These are phyloP conservation scores for Whitmania pigra DNA, from an alignment of 1,140 invertebrate genomes.

Conservation along the genomic window DNA sequence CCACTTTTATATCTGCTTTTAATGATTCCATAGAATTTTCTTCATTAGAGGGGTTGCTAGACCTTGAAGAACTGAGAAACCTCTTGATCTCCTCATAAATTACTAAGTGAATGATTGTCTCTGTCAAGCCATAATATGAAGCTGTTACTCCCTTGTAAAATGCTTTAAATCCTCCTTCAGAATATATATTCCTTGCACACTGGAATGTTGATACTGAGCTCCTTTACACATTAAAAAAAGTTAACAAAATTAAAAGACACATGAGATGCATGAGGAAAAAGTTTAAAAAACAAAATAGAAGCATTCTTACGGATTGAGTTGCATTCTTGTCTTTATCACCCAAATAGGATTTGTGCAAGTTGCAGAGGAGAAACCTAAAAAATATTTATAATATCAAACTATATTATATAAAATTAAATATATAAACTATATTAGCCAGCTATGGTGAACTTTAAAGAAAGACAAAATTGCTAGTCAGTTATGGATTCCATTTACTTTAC, in stretches of 20 bases:
- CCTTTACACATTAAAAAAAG: not conserved
- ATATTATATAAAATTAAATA: no score
- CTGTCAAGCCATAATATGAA: conserved; percentile 94
- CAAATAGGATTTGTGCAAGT: conserved; percentile 97
- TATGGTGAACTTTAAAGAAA: no score
- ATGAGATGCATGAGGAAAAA: no score
- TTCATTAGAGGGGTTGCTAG: no score
- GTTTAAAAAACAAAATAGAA: conserved; percentile 28
- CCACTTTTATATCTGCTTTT: no score
- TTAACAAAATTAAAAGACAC: no score
- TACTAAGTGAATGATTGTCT: conserved; percentile 97
- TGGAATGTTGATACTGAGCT: conserved; percentile 35
- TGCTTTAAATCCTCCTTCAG: conserved; percentile 61
- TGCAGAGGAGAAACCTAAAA: conserved; percentile 81
- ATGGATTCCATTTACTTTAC: no score
- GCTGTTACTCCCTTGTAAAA: conserved; percentile 98
- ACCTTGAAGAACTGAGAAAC: not conserved
- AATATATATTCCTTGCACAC: conserved; percentile 41
- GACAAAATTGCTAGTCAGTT: no score
- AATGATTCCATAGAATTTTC: no score
- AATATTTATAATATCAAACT: not conserved
- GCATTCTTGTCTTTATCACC: conserved; percentile 96
- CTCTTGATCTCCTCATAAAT: conserved; percentile 72
- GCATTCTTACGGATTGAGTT: conserved; percentile 64
- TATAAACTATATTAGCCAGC: no score